These are phyloP conservation scores for Drosophila ustulata DNA, from an alignment of 2,888 invertebrate species.

Conservation along the genomic window DNA sequence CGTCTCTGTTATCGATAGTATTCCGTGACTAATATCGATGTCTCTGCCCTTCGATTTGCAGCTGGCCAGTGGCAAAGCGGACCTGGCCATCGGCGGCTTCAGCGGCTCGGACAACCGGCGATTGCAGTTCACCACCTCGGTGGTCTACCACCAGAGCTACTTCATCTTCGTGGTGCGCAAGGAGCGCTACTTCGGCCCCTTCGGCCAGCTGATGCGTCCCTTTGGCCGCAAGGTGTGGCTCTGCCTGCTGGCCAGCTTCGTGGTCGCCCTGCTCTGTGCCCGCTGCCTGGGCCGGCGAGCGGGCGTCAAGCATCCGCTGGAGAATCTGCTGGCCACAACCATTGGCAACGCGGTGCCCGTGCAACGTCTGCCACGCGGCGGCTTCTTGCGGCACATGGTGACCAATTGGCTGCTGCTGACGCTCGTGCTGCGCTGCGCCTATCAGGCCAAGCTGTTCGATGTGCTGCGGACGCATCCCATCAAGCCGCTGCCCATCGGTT, in stretches of 20 bases:
- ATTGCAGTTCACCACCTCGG: slow-evolving; percentile 60
- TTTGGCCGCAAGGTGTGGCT: slow-evolving; percentile 69
- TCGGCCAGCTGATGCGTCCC: slow-evolving; percentile 64
- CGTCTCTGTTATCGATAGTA: slow-evolving; percentile 1
- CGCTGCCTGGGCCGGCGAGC: slow-evolving; percentile 39
- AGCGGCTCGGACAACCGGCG: slow-evolving; percentile 63
- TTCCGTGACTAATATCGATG: background rate
- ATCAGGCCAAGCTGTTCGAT: slow-evolving; percentile 82
- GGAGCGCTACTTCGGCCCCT: slow-evolving; percentile 47
- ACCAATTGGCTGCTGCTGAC: slow-evolving; percentile 73
- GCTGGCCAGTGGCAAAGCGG: slow-evolving; percentile 57
- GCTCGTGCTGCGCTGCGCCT: slow-evolving; percentile 78
- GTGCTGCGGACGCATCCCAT: slow-evolving; percentile 65
- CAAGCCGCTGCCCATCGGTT: slow-evolving; percentile 56
- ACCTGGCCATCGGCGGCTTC: slow-evolving; percentile 77
- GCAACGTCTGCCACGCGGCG: slow-evolving; percentile 49
- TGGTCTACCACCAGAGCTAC: slow-evolving; percentile 67
- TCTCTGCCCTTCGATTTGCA: slow-evolving; percentile 20
- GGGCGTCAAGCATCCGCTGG: slow-evolving; percentile 45
- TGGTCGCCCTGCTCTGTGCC: slow-evolving; percentile 23
- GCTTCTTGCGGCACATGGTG: slow-evolving; percentile 72
- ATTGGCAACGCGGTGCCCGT: slow-evolving; percentile 71
- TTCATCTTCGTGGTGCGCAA: slow-evolving; percentile 71
- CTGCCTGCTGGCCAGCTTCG: slow-evolving; percentile 29
- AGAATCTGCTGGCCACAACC: slow-evolving; percentile 56